These are phyloP conservation scores for Perizoma affinitatum DNA, from an alignment of 2,888 invertebrate genomes.

Conservation along the genomic window DNA sequence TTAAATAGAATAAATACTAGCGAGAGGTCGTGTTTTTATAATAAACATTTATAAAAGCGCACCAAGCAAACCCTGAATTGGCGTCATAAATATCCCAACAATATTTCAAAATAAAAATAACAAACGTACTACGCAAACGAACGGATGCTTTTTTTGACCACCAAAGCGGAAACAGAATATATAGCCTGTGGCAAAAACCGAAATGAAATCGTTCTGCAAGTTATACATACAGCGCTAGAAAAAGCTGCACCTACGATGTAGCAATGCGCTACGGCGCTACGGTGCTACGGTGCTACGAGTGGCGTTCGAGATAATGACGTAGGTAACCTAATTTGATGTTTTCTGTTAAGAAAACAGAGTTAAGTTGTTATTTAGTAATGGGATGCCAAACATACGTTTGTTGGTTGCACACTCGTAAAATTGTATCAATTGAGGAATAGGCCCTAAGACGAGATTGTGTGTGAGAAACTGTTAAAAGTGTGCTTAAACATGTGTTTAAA, in stretches of 20 bases:
- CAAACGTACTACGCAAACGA: not conserved
- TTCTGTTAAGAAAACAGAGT: no score
- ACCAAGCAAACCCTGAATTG: no score
- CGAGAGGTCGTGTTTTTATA: no score
- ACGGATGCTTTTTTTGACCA: constrained; percentile 13
- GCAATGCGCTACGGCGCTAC: constrained; percentile 24
- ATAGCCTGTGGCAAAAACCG: constrained; percentile 12
- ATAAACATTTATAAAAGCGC: no score
- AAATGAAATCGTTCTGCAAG: constrained; percentile 16
- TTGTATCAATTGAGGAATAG: no score
- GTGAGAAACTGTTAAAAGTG: no score
- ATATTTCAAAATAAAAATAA: constrained; percentile 19
- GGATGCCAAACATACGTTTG: no score
- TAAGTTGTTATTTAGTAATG: no score
- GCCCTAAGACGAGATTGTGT: no score
- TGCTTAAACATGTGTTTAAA: no score
- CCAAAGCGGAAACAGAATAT: constrained; percentile 22
- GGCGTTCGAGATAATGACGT: constrained; percentile 13
- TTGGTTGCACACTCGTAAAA: no score
- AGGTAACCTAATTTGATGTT: not conserved
- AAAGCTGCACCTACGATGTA: constrained; percentile 26
- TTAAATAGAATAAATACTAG: no score
- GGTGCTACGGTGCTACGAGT: constrained; percentile 23
- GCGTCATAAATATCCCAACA: constrained; percentile 1
- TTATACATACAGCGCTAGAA: constrained; percentile 16